These are phyloP conservation scores for Homalodisca vitripennis DNA, from an alignment of 1,140 invertebrate species.

Conservation along the genomic window DNA sequence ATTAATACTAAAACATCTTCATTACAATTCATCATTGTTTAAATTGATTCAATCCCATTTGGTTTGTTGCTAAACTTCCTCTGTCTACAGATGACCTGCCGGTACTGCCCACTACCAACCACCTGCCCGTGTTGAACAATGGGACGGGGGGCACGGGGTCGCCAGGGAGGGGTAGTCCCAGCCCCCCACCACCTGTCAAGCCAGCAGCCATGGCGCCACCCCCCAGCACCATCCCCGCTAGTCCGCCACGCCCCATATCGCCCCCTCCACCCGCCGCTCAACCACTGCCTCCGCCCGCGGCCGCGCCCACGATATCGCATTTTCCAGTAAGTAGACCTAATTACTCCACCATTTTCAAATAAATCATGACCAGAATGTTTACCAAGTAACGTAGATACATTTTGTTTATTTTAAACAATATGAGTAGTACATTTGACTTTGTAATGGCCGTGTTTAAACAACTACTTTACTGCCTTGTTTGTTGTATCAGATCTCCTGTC, in stretches of 20 bases:
- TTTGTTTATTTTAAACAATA: neutral
- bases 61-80: too few relatives aligned
- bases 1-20: too few relatives aligned
- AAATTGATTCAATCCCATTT: too few relatives aligned
- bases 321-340: constrained; percentile 27
- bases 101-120: constrained; percentile 1
- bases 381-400: neutral
- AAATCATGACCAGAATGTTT: neutral
- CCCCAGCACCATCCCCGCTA: constrained; percentile 16
- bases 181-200: constrained; percentile 8
- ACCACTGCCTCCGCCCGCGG: constrained; percentile 19
- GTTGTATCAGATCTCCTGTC: too few relatives aligned
- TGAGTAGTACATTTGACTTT: too few relatives aligned
- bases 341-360: too few relatives aligned
- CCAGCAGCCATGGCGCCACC: constrained; percentile 7
- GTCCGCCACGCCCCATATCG: neutral
- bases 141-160: constrained; percentile 26
- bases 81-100: too few relatives aligned
- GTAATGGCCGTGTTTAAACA: too few relatives aligned
- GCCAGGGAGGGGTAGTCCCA: constrained; percentile 18
- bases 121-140: neutral
- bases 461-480: too few relatives aligned
- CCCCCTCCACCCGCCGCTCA: constrained; percentile 4
- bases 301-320: constrained; percentile 28
- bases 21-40: too few relatives aligned